phyloP scores from a whole-genome alignment of 1,140 invertebrate genomes.

The Trichonephila inaurata region DNA sequence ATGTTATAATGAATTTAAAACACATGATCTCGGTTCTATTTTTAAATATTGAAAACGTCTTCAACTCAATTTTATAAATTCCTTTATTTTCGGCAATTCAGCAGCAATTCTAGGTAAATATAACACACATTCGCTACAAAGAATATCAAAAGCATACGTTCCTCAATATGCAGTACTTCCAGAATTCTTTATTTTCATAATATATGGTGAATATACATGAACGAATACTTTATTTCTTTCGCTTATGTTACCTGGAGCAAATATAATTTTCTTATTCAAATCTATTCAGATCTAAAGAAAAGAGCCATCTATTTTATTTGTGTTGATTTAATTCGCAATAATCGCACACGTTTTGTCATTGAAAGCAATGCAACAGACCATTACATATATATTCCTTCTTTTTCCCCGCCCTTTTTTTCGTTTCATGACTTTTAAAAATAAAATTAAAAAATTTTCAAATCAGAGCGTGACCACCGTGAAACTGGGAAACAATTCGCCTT shows the following conservation, averaged over 20 bases:
- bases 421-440: neutral
- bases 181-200: neutral
- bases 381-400: slow-evolving; percentile 8
- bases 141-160: neutral
- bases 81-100: too few relatives aligned
- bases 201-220: neutral
- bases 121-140: too few relatives aligned
- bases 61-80: too few relatives aligned
- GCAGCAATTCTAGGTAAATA: too few relatives aligned
- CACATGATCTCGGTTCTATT: too few relatives aligned
- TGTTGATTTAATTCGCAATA: slow-evolving; percentile 14
- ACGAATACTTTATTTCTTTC: neutral
- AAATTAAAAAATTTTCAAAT: slow-evolving; percentile 46
- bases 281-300: slow-evolving; percentile 6
- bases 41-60: too few relatives aligned
- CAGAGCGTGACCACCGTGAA: slow-evolving; percentile 49
- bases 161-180: neutral
- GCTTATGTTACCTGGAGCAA: neutral
- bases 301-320: neutral
- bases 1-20: too few relatives aligned
- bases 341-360: slow-evolving; percentile 29
- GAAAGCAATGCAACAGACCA: neutral
- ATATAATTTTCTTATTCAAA: slow-evolving; percentile 31
- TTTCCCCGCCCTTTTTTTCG: neutral
- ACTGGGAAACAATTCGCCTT: neutral